Percentiles rank a stretch among this genome's conserved stretches.
Evolutionary conservation across 2,888 invertebrate species (phyloP).

Genomic region (Frankliniella fusca): DNA sequence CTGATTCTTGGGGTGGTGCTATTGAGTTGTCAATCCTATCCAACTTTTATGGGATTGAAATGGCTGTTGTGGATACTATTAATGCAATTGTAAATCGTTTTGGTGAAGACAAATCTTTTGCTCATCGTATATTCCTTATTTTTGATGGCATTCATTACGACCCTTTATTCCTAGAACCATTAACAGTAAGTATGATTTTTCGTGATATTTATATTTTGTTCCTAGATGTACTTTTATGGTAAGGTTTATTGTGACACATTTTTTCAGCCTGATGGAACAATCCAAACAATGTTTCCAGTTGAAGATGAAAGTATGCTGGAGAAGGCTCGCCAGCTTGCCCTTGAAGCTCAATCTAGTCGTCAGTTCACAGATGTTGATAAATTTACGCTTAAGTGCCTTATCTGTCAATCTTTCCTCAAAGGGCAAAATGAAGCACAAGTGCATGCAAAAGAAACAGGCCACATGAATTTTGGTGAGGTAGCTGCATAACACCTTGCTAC

Average conservation of each 20-base stretch:
- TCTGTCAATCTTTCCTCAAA: conserved; percentile 70
- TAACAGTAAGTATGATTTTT: conserved; percentile 58
- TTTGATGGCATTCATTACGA: conserved; percentile 98
- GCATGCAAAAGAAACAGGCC: conserved; percentile 81
- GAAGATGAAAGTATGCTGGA: conserved; percentile 66
- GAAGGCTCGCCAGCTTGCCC: conserved; percentile 79
- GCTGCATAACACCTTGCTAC: conserved; percentile 40
- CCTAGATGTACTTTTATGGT: background rate
- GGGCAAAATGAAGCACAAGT: conserved; percentile 79
- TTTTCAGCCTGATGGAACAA: conserved; percentile 61
- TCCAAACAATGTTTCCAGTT: conserved; percentile 75
- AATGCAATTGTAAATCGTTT: conserved; percentile 87
- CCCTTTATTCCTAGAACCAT: conserved; percentile 80
- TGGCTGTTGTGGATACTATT: conserved; percentile 88
- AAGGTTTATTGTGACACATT: conserved; percentile 20
- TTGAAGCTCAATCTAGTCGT: conserved; percentile 80
- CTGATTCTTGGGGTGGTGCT: conserved; percentile 92
- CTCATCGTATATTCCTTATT: conserved; percentile 76
- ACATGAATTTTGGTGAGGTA: conserved; percentile 75
- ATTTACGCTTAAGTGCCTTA: conserved; percentile 76
- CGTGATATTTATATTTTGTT: background rate
- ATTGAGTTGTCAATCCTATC: conserved; percentile 87
- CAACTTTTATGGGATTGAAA: conserved; percentile 82
- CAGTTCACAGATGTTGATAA: conserved; percentile 88
- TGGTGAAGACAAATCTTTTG: conserved; percentile 85